Conservation (phyloP, 1,140 invertebrate genomes). For the Sipha flava region DNA sequence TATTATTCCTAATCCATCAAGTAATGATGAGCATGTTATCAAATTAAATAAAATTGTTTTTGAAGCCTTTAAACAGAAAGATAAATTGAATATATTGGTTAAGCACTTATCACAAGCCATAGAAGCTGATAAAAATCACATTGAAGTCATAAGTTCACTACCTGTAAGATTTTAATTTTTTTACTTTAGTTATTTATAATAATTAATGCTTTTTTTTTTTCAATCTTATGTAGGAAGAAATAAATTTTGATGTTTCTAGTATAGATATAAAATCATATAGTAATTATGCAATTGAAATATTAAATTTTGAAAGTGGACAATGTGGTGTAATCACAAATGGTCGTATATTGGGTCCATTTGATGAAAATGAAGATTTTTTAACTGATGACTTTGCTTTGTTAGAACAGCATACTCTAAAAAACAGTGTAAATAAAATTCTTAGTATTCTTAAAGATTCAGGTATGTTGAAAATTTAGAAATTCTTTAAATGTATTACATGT, state of each 20-base stretch:
- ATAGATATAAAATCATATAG: not conserved
- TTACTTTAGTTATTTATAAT: not conserved
- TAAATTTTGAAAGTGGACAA: constrained; percentile 48
- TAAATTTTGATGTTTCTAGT: not conserved
- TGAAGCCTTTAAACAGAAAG: constrained; percentile 4
- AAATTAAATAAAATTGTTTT: constrained; percentile 30
- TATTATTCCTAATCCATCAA: constrained; percentile 54
- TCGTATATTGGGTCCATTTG: constrained; percentile 78
- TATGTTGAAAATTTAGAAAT: not conserved
- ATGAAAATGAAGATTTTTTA: constrained; percentile 67
- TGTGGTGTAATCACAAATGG: constrained; percentile 80
- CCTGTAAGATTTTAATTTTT: not conserved
- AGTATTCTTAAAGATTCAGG: constrained; percentile 50
- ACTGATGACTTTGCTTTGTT: constrained; percentile 84
- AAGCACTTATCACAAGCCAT: not conserved
- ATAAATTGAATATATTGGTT: not conserved
- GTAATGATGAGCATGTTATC: not conserved
- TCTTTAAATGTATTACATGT: not conserved
- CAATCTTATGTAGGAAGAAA: not conserved
- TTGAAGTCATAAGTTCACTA: not conserved
- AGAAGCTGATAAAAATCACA: not conserved
- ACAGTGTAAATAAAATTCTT: constrained; percentile 70
- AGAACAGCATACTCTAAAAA: constrained; percentile 65
- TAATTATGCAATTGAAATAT: constrained; percentile 24
- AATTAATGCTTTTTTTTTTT: not conserved